Evolutionary conservation across 2,113 vertebrate genomes (phyloP).

Genomic region (Platysteira castanea): DNA sequence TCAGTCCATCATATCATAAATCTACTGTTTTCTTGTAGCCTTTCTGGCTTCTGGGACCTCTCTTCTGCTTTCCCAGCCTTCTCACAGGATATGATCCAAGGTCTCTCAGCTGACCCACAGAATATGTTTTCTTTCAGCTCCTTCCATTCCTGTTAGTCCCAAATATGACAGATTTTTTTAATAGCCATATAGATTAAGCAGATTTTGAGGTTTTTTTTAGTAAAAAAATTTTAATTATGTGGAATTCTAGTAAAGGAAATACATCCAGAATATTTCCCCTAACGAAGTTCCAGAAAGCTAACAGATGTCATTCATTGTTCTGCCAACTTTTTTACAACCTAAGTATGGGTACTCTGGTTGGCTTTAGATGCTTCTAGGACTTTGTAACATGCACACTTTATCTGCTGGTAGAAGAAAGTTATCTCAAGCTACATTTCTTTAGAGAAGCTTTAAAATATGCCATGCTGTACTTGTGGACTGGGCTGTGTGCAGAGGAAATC

Average conservation of each 20-base stretch:
- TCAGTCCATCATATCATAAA: neutral
- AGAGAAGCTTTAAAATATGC: neutral
- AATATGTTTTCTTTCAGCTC: neutral
- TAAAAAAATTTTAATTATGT: neutral
- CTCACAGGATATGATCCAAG: fast-evolving
- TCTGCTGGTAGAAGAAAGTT: neutral
- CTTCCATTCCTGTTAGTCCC: neutral
- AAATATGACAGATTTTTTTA: neutral
- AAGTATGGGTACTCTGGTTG: neutral
- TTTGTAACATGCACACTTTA: neutral
- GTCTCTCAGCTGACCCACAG: neutral
- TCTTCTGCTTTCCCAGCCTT: neutral
- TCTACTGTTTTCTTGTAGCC: fast-evolving
- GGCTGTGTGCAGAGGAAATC: neutral
- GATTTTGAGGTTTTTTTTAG: neutral
- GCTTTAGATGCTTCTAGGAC: neutral
- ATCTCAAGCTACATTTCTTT: neutral
- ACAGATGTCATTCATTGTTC: neutral
- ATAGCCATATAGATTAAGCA: neutral
- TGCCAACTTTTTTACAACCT: neutral
- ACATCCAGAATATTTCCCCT: neutral
- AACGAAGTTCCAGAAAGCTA: neutral
- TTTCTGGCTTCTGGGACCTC: neutral
- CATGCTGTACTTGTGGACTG: neutral
- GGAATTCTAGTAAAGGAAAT: neutral